Conservation (phyloP, 2,888 invertebrate species). For the Caenorhabditis japonica region DNA sequence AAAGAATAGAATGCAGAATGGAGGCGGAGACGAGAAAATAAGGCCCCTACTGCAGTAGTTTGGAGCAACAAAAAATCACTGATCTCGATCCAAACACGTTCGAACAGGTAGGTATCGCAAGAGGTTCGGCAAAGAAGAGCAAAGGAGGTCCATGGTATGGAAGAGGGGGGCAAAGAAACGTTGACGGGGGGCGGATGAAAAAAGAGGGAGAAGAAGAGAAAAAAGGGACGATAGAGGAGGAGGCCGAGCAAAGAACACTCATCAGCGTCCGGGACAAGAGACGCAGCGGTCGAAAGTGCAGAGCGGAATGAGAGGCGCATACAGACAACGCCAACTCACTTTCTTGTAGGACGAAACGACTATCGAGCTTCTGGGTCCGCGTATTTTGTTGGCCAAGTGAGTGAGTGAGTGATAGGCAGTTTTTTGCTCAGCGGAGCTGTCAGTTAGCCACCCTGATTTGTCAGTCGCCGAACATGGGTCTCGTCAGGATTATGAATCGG, state of each 20-base stretch:
- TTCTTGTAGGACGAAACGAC: conserved; percentile 2
- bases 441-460: too few relatives aligned
- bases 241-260: conserved; percentile 48
- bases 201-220: conserved; percentile 7
- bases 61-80: too few relatives aligned
- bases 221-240: neutral
- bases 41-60: neutral
- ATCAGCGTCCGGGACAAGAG: conserved; percentile 17
- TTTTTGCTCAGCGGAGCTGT: too few relatives aligned
- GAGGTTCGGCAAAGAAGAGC: conserved; percentile 47
- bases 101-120: conserved; percentile 54
- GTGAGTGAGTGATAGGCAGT: conserved; percentile 31
- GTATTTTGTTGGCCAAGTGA: conserved; percentile 15
- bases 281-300: conserved; percentile 46
- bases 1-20: too few relatives aligned
- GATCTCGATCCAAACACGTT: too few relatives aligned
- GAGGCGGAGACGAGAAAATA: conserved; percentile 1
- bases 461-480: too few relatives aligned
- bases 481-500: too few relatives aligned
- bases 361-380: conserved; percentile 25
- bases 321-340: conserved; percentile 36
- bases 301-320: conserved; percentile 4
- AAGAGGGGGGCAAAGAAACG: conserved; percentile 15
- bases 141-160: conserved; percentile 41
- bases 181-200: conserved; percentile 24